Percentiles rank a stretch among this genome's conserved stretches.
Evolutionary conservation across 2,888 invertebrate species (phyloP).

Genomic region (Synergus laeviventris): DNA sequence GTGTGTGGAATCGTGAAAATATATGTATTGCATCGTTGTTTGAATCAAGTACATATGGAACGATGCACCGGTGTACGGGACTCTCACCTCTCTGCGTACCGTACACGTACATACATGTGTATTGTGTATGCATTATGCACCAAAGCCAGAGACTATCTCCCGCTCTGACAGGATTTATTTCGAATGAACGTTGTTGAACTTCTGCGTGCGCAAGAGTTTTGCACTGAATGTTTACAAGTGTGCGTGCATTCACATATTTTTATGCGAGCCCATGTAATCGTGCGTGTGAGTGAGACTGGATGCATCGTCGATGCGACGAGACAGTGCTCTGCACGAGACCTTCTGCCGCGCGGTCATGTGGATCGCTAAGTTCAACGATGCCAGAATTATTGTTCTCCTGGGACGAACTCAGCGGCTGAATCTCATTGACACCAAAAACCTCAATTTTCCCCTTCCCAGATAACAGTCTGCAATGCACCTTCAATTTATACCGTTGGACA

Average conservation of each 20-base stretch:
- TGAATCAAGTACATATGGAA: neutral
- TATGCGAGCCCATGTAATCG: neutral
- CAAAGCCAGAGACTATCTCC: slow-evolving; percentile 9
- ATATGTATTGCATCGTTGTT: neutral
- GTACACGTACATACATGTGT: slow-evolving; percentile 41
- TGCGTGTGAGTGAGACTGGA: slow-evolving; percentile 29
- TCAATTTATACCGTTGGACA: neutral
- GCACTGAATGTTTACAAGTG: slow-evolving; percentile 1
- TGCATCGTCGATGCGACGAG: slow-evolving; percentile 40
- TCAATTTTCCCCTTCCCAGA: neutral
- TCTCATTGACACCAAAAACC: slow-evolving; percentile 40
- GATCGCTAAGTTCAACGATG: slow-evolving; percentile 39
- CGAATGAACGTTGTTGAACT: slow-evolving; percentile 39
- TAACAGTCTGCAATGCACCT: neutral
- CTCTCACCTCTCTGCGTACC: slow-evolving; percentile 20
- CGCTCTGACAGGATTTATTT: slow-evolving; percentile 38
- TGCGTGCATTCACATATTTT: slow-evolving; percentile 4
- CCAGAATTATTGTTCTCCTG: slow-evolving; percentile 38
- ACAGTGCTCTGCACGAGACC: slow-evolving; percentile 38
- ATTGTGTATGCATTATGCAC: slow-evolving; percentile 42
- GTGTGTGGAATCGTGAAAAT: neutral
- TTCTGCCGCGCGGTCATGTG: slow-evolving; percentile 38
- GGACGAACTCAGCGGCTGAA: slow-evolving; percentile 9
- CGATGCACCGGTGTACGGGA: neutral
- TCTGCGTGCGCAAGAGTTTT: slow-evolving; percentile 21